phyloP scores from a whole-genome alignment of 1,140 invertebrate species.

The Phortica variegata region DNA sequence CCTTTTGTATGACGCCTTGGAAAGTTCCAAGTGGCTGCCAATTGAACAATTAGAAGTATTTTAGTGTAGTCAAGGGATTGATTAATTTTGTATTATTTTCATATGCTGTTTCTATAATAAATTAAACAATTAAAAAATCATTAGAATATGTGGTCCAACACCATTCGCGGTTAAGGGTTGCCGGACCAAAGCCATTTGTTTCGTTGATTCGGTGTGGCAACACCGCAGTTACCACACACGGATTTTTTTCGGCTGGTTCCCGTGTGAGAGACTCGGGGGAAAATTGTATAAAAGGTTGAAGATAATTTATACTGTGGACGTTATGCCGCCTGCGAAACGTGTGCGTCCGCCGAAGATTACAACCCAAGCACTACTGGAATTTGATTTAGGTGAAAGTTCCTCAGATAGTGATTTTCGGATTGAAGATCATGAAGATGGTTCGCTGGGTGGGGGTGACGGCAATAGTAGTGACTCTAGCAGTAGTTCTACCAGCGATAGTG shows the following conservation, averaged over 20 bases:
- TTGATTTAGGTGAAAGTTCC: slow-evolving; percentile 85
- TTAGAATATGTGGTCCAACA: no score
- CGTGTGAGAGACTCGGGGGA: no score
- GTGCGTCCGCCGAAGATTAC: slow-evolving; percentile 47
- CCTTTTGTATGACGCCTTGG: slow-evolving; percentile 77
- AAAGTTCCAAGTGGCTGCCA: slow-evolving; percentile 76
- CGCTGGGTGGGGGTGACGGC: slow-evolving; percentile 51
- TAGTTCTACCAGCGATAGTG: slow-evolving; percentile 56
- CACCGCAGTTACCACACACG: no score
- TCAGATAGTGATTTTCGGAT: slow-evolving; percentile 89
- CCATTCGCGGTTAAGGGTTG: no score
- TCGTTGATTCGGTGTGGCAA: no score
- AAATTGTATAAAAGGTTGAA: no score
- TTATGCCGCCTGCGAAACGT: slow-evolving; percentile 47
- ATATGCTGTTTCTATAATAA: background rate
- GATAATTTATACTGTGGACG: no score
- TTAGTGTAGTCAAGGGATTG: slow-evolving; percentile 20
- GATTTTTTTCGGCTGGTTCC: no score
- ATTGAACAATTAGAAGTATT: slow-evolving; percentile 63
- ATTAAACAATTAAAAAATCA: no score
- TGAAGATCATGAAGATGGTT: slow-evolving; percentile 58
- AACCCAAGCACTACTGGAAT: slow-evolving; percentile 48
- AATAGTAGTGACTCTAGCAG: slow-evolving; percentile 42
- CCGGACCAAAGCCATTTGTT: no score
- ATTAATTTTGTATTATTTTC: slow-evolving; percentile 5